Base-by-base conservation (phyloP, 2,888 invertebrate genomes). In the Acrocyrtus sp. region DNA sequence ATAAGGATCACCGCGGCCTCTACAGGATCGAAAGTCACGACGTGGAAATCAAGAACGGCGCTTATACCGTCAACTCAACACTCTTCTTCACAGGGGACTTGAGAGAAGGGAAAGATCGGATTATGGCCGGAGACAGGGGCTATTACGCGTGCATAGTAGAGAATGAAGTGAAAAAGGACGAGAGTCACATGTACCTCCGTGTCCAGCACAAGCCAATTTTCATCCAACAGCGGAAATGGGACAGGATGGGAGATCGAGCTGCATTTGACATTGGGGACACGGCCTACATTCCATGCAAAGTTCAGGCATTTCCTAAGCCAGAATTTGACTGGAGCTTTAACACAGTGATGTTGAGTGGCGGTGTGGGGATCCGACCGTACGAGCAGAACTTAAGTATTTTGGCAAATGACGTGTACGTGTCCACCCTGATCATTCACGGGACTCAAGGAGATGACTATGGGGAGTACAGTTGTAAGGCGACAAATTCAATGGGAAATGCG, bases 301-400 rank as follows among this genome's bases (percentile, higher is more conserved):
- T 96, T 15, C 93, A 94, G 83, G 94, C 96, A 0, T 96, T 94
- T 84, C 96, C 96, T 0, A 92, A 93, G 82, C 95, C 96, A 0
- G 94, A 94, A 83, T 95, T 96, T 85, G 94, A 95, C 82, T 96
- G 96, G 96, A 92, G 90, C 82, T 94, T 90, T 82, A 92, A 91
- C 66, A 72, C 73, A 19, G 63, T 77, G 22, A 68, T 73, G 39
- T 66, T 81, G 43, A 75, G 65, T 58, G 74, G 75, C 24, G 68
- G 67, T 57, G 78, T 80, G 27, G 75, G 75, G 51, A 70, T 74
- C 47, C 70, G 75, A 10, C 74, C 81, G 82, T 95, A 95, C 84
- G 91, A 93, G 82, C 92, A 94, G 50, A 92, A 90, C 81, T 91
- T 93, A 1, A 91, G 90, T 19, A 90, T 89, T 39, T 91, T 94